phyloP scores from a whole-genome alignment of 2,888 invertebrate genomes.

The Sipunculus nudus region DNA sequence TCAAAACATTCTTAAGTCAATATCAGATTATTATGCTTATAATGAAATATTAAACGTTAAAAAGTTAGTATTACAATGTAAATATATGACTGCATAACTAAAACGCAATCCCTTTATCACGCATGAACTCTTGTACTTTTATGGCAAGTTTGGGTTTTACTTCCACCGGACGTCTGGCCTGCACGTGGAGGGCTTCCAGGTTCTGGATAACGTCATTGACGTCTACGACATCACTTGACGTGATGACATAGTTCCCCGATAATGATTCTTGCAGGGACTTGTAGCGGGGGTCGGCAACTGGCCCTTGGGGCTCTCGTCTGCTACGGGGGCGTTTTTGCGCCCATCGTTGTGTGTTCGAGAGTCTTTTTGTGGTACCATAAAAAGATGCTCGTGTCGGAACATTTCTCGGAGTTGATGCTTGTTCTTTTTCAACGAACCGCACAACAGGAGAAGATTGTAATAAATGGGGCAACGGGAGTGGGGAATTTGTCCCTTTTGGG shows the following conservation, averaged over 20 bases:
- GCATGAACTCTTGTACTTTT: slow-evolving; percentile 14
- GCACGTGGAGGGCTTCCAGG: slow-evolving; percentile 10
- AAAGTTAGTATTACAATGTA: too few relatives aligned
- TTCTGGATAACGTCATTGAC: slow-evolving; percentile 9
- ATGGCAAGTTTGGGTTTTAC: background rate
- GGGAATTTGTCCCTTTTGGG: background rate
- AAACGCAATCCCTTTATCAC: background rate
- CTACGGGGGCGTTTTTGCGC: background rate
- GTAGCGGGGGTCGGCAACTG: slow-evolving; percentile 21
- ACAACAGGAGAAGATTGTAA: too few relatives aligned
- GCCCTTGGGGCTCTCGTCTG: background rate
- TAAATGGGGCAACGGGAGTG: slow-evolving; percentile 12
- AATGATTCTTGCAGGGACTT: slow-evolving; percentile 9
- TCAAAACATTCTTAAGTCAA: too few relatives aligned
- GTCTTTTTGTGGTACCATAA: background rate
- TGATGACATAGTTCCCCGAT: background rate
- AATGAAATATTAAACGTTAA: too few relatives aligned
- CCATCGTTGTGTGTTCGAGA: background rate
- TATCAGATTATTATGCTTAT: too few relatives aligned
- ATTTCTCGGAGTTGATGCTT: background rate
- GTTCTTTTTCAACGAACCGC: background rate
- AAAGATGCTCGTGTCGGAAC: background rate
- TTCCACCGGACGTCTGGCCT: background rate
- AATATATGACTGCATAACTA: too few relatives aligned
- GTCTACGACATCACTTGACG: background rate